Conservation (phyloP, 2,113 vertebrate genomes). For the Scytalopus superciliaris region DNA sequence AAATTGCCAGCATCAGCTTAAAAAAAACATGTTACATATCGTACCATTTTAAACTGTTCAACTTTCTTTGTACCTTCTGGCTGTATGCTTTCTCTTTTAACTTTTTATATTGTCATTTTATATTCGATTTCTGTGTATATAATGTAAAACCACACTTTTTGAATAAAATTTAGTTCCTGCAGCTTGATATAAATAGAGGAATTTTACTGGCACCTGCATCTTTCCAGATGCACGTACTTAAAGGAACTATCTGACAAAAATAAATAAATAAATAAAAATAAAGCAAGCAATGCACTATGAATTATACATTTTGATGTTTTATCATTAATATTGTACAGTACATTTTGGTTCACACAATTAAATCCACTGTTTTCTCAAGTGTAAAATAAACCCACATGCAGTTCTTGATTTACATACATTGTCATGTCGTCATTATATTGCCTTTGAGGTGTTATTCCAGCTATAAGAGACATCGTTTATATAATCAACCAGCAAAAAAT, state of each 20-base stretch:
- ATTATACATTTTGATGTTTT: conserved; percentile 94
- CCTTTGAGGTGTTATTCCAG: conserved; percentile 65
- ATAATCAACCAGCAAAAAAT: conserved; percentile 20
- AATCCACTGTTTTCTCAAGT: conserved; percentile 94
- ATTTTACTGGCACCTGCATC: conserved; percentile 88
- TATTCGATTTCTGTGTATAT: conserved; percentile 97
- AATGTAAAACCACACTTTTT: conserved; percentile 92
- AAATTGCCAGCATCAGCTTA: conserved; percentile 91
- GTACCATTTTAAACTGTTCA: conserved; percentile 92
- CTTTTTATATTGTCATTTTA: conserved; percentile 99
- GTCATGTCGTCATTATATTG: conserved; percentile 78
- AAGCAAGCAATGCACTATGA: conserved; percentile 88
- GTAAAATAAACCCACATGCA: conserved; percentile 99
- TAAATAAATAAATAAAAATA: conserved; percentile 80
- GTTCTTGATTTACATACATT: conserved; percentile 91
- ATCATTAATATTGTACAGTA: conserved; percentile 93
- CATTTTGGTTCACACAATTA: conserved; percentile 88
- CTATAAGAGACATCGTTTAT: conserved; percentile 52
- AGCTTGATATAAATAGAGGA: conserved; percentile 91
- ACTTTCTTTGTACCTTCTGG: conserved; percentile 95
- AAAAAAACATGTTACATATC: conserved; percentile 90
- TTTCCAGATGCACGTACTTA: conserved; percentile 86
- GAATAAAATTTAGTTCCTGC: conserved; percentile 92
- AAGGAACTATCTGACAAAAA: conserved; percentile 84
- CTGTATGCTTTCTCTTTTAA: conserved; percentile 97